Evolutionary conservation across 2,888 invertebrate species (phyloP).

Genomic region (Nyleta sp.): DNA sequence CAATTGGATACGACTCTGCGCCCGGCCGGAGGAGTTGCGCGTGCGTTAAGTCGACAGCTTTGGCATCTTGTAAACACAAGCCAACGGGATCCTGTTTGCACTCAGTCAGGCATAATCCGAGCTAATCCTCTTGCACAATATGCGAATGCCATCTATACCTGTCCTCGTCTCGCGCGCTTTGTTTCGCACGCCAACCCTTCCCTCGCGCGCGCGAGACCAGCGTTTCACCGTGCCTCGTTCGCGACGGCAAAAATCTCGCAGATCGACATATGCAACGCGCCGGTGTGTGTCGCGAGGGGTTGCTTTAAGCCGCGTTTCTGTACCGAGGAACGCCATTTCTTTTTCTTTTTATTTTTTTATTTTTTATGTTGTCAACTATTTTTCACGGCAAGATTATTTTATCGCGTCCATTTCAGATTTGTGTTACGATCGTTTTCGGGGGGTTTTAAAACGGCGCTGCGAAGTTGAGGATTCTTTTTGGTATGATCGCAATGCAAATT

Average conservation of each 20-base stretch:
- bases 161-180: conserved; percentile 54
- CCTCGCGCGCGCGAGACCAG: conserved; percentile 4
- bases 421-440: too few relatives aligned
- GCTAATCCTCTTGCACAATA: conserved; percentile 81
- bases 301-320: conserved; percentile 21
- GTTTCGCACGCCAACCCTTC: conserved; percentile 58
- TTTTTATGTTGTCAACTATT: neutral
- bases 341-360: neutral
- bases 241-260: conserved; percentile 36
- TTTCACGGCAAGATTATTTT: too few relatives aligned
- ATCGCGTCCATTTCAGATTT: too few relatives aligned
- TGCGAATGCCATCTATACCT: conserved; percentile 72
- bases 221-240: conserved; percentile 23
- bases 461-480: too few relatives aligned
- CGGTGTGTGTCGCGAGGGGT: neutral
- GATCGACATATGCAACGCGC: too few relatives aligned
- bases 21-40: conserved; percentile 58
- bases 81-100: conserved; percentile 80
- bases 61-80: conserved; percentile 80
- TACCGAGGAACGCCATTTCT: too few relatives aligned
- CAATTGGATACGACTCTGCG: conserved; percentile 68
- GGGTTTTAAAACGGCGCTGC: too few relatives aligned
- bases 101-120: conserved; percentile 81
- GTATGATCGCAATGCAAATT: too few relatives aligned
- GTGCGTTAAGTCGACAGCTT: conserved; percentile 77